Base-by-base conservation (phyloP, 2,113 vertebrate species). In the Pluvianellus socialis region DNA sequence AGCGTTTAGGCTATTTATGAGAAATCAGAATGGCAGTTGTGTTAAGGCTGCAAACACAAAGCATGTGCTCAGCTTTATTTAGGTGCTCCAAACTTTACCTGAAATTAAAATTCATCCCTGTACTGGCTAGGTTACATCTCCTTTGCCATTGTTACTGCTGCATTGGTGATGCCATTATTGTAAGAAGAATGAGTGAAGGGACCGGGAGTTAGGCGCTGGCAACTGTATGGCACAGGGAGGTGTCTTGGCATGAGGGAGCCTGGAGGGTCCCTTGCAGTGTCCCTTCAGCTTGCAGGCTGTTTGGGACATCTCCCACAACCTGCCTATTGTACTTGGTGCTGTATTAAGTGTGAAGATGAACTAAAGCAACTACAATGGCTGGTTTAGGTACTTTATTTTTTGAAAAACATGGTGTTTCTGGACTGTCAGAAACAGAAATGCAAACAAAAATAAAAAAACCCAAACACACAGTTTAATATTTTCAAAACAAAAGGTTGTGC, bases 291-390 rank as follows among this genome's bases (percentile, higher is more conserved):
- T 56, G 26, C 33, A 70, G 79, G 20, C 38, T 79, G 38, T 81
- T 74, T 49, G 27, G 16, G 22, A 47, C 8, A 3, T 15, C 59
- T 87, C n/a, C 26, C 22, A 42, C 42, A 77, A 21, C 28, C 24
- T 59, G 6, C 17, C 20, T 67, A 11, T 8, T 81, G 4, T 38
- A n/a, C 5, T 17, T 76, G 35, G 35, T 33, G 33, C 22, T 45
- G 18, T 15, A 8, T 32, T 73, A 88, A 77, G 23, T 14, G 28
- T 23, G 30, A 58, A 35, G 70, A 33, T 65, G 52, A 63, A 30
- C 4, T 42, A 42, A 68, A 65, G 16, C 14, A 35, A 59, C 1
- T 0, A 47, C 38, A 38, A 49, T 0, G 0, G 15, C 15, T 17
- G 6, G 4, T 75, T 52, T 33, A 73, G 5, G 10, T 14, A 32